Percentiles rank a stretch among this genome's conserved stretches.
These are phyloP conservation scores for Hipparchia semele DNA, from an alignment of 2,888 invertebrate genomes.

Conservation along the genomic window DNA sequence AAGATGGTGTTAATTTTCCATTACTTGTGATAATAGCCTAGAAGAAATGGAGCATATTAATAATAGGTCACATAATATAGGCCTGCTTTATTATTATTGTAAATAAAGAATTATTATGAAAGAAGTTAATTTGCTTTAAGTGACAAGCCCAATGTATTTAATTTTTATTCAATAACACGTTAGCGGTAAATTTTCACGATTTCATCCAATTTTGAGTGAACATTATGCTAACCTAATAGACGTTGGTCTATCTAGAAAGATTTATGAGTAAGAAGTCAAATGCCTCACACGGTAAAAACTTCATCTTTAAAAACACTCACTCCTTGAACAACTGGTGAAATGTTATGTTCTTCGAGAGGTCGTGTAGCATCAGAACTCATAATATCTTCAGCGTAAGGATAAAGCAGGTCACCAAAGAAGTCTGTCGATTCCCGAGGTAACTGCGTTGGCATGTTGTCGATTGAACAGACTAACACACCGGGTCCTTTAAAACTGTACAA, in stretches of 20 bases:
- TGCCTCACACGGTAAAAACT: background rate
- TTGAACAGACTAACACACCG: conserved; percentile 99
- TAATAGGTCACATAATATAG: background rate
- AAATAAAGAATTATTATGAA: too few species aligned
- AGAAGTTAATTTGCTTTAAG: too few species aligned
- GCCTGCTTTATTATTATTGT: too few species aligned
- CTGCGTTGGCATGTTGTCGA: conserved; percentile 99
- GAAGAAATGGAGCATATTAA: conserved; percentile 9
- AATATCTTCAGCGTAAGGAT: conserved; percentile 95
- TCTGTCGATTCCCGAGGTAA: conserved; percentile 98
- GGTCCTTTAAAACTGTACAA: conserved; percentile 93
- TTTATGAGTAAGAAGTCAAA: background rate
- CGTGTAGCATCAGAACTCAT: conserved; percentile 91
- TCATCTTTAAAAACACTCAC: conserved; percentile 64
- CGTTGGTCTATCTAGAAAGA: background rate
- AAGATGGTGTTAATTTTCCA: conserved; percentile 95
- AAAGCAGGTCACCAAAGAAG: conserved; percentile 96
- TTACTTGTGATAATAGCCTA: conserved; percentile 98
- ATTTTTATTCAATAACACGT: too few species aligned
- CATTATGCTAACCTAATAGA: too few species aligned
- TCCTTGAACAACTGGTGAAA: conserved; percentile 87
- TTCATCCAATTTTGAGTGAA: too few species aligned
- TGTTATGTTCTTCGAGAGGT: conserved; percentile 90
- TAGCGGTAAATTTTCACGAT: too few species aligned
- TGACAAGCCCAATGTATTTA: too few species aligned